phyloP scores from a whole-genome alignment of 2,797 vertebrate genomes.

The Bucorvus abyssinicus region DNA sequence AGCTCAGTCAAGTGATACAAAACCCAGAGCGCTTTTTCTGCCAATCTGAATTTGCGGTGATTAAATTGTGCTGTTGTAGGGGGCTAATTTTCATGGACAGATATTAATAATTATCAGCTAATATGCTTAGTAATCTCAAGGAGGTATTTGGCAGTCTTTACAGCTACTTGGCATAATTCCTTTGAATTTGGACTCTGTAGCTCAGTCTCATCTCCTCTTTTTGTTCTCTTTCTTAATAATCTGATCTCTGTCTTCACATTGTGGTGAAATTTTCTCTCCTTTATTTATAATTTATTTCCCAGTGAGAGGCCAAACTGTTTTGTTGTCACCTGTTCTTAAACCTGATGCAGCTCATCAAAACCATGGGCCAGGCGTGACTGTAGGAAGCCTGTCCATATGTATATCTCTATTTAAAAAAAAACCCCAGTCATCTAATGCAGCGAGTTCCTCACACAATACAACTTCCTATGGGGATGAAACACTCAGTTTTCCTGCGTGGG shows the following conservation, averaged over 20 bases:
- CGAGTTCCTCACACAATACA: neutral
- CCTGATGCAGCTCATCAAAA: neutral
- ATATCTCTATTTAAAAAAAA: too few species aligned
- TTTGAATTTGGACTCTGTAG: neutral
- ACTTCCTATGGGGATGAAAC: neutral
- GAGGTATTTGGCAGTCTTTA: neutral
- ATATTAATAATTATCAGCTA: conserved; percentile 19
- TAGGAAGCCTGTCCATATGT: neutral
- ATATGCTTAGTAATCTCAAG: conserved; percentile 2
- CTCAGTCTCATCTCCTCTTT: neutral
- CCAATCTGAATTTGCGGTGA: neutral
- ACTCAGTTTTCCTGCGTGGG: neutral
- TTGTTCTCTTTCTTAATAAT: neutral
- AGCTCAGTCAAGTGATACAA: conserved; percentile 19
- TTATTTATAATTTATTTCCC: neutral
- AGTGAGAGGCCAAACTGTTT: neutral
- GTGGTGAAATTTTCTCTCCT: neutral
- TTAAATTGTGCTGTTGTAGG: neutral
- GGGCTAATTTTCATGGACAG: neutral
- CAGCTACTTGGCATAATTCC: neutral
- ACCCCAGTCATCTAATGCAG: neutral
- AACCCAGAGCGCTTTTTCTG: neutral
- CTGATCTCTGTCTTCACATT: neutral
- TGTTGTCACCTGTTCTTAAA: neutral
- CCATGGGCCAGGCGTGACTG: neutral